Conservation (phyloP, 2,888 invertebrate species). For the Drosophila emarginata region DNA sequence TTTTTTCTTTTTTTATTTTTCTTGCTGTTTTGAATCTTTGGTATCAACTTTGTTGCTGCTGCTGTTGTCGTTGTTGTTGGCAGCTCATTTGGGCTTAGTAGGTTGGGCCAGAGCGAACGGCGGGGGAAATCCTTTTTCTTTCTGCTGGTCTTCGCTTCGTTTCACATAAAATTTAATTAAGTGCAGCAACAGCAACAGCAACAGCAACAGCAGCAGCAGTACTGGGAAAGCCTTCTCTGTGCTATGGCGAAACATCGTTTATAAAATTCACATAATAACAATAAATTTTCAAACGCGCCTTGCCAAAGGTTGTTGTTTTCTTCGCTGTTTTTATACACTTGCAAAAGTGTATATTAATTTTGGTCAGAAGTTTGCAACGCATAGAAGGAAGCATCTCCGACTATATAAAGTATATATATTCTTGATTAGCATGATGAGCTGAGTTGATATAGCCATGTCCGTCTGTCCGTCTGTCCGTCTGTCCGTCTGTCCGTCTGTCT, state of each 20-base stretch:
- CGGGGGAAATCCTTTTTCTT: not conserved
- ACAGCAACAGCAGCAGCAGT: constrained; percentile 20
- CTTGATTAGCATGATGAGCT: too few relatives aligned
- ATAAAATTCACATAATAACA: constrained; percentile 79
- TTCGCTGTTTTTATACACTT: too few relatives aligned
- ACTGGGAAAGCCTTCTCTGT: constrained; percentile 34
- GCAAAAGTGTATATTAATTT: too few relatives aligned
- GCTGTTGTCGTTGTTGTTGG: constrained; percentile 4
- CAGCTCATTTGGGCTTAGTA: constrained; percentile 19
- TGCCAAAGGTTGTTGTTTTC: constrained; percentile 25
- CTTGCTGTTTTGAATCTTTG: not conserved
- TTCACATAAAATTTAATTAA: constrained; percentile 75
- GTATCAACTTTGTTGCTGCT: not conserved
- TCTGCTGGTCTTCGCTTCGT: constrained; percentile 14
- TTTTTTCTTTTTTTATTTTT: not conserved
- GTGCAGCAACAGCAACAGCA: constrained; percentile 64
- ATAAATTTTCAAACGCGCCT: constrained; percentile 73
- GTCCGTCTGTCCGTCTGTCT: too few relatives aligned
- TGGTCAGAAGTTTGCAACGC: too few relatives aligned
- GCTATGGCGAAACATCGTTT: constrained; percentile 59
- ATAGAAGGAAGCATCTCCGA: too few relatives aligned
- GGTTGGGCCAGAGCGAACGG: not conserved
- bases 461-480: too few relatives aligned
- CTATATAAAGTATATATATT: too few relatives aligned
- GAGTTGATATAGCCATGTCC: too few relatives aligned